A percentile compares a stretch with the other conserved stretches of the same genome.
phyloP scores from a whole-genome alignment of 2,113 vertebrate genomes.

The Okapia johnstoni region DNA sequence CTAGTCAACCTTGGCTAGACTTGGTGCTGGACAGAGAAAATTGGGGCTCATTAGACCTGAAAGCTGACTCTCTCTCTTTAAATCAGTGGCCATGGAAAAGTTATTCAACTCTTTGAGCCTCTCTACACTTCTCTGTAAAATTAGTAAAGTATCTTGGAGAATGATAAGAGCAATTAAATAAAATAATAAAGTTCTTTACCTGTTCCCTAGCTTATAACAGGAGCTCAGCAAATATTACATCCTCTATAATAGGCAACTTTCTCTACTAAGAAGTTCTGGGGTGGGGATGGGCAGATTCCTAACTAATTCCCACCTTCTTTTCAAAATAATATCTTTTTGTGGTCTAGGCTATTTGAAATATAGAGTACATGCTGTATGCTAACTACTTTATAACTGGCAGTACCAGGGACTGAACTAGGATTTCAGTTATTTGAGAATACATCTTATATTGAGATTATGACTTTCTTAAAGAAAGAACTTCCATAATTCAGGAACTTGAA shows the following conservation, averaged over 20 bases:
- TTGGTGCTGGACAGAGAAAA: background rate
- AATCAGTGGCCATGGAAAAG: background rate
- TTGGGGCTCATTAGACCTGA: background rate
- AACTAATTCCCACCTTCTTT: background rate
- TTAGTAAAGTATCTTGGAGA: background rate
- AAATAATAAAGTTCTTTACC: background rate
- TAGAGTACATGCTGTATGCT: background rate
- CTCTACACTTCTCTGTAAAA: background rate
- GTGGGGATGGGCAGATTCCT: background rate
- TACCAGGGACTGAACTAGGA: background rate
- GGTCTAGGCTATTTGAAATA: background rate
- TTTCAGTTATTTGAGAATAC: conserved; percentile 3
- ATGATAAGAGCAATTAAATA: background rate
- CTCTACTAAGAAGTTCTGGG: background rate
- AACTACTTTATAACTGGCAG: background rate
- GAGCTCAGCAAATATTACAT: background rate
- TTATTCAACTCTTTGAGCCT: background rate
- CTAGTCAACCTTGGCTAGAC: background rate
- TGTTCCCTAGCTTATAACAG: background rate
- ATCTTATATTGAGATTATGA: background rate
- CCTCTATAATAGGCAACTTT: background rate
- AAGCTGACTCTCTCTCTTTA: background rate
- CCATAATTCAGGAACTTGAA: background rate
- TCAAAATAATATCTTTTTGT: background rate
- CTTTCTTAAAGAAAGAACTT: background rate